A percentile compares a stretch with the other conserved stretches of the same genome.
phyloP scores from a whole-genome alignment of 1,140 invertebrate genomes.

The Drosophila arizonae region DNA sequence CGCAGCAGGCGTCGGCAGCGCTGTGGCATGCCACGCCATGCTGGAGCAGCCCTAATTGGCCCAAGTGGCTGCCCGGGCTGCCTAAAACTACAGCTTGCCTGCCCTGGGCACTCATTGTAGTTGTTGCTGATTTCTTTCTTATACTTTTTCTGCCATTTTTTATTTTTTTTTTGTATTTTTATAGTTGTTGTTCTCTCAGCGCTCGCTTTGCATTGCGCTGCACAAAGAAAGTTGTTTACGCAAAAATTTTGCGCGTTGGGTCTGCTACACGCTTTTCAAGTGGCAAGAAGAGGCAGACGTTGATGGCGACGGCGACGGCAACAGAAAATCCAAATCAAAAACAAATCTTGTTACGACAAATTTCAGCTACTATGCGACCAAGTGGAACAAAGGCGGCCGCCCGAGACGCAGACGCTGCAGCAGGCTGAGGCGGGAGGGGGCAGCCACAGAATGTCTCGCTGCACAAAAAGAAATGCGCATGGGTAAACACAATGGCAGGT shows the following conservation, averaged over 20 bases:
- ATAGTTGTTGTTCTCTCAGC: conserved; percentile 5
- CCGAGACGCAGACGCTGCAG: conserved; percentile 35
- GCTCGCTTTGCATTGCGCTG: conserved; percentile 56
- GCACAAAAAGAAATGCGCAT: conserved; percentile 72
- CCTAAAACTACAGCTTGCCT: conserved; percentile 31
- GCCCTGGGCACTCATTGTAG: conserved; percentile 21
- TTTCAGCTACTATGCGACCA: conserved; percentile 71
- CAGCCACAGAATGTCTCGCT: conserved; percentile 45
- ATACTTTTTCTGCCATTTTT: no score
- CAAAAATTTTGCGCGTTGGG: conserved; percentile 59
- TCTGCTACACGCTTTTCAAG: conserved; percentile 46
- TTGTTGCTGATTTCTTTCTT: conserved; percentile 13
- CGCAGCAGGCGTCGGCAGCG: conserved; percentile 9
- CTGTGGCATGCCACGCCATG: conserved; percentile 53
- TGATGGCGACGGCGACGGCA: conserved; percentile 1
- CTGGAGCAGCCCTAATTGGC: conserved; percentile 60
- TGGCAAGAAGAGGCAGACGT: conserved; percentile 11
- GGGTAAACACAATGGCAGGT: conserved; percentile 69
- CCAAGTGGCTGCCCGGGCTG: conserved; percentile 51
- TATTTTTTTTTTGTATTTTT: neutral
- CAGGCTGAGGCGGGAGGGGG: neutral
- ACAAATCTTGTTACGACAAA: conserved; percentile 75
- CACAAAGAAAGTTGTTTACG: conserved; percentile 72
- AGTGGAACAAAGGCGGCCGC: conserved; percentile 67
- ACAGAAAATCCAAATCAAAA: conserved; percentile 68